A percentile compares a stretch with the other conserved stretches of the same genome.
phyloP scores from a whole-genome alignment of 2,888 invertebrate species.

The Chaetogeoica ovagalla region DNA sequence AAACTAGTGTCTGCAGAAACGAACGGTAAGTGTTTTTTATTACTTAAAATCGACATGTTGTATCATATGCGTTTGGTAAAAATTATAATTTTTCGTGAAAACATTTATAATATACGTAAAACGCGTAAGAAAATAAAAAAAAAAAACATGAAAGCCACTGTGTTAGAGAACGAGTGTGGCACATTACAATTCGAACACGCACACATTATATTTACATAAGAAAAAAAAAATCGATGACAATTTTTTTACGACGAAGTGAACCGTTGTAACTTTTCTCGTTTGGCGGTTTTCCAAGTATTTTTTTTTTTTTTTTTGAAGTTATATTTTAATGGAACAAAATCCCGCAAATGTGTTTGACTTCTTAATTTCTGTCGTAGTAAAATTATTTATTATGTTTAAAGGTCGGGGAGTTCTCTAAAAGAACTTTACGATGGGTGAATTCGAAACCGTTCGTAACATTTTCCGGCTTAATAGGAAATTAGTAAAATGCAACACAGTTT shows the following conservation, averaged over 20 bases:
- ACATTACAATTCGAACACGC: too few relatives aligned
- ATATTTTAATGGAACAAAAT: conserved; percentile 27
- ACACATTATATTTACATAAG: not conserved
- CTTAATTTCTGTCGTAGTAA: conserved; percentile 26
- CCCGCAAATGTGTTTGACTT: conserved; percentile 44
- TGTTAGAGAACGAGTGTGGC: too few relatives aligned
- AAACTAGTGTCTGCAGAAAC: too few relatives aligned
- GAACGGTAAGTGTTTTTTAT: too few relatives aligned
- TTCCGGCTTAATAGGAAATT: conserved; percentile 37
- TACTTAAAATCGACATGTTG: too few relatives aligned
- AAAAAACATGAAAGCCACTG: too few relatives aligned
- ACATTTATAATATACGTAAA: too few relatives aligned
- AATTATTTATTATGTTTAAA: conserved; percentile 34
- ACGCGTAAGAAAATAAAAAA: too few relatives aligned
- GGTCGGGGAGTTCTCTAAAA: conserved; percentile 10
- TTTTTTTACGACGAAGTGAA: conserved; percentile 22
- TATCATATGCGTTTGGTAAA: too few relatives aligned
- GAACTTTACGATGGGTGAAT: conserved; percentile 9
- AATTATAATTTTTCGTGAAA: too few relatives aligned
- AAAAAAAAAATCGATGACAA: conserved; percentile 23
- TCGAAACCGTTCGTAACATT: conserved; percentile 33
- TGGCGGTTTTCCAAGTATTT: conserved; percentile 32
- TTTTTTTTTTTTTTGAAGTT: conserved; percentile 6
- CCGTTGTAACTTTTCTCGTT: conserved; percentile 37
- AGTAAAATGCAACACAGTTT: not conserved